Percentiles rank a stretch among this genome's conserved stretches.
Evolutionary conservation across 2,797 vertebrate species (phyloP).

Genomic region (Chelmon rostratus): DNA sequence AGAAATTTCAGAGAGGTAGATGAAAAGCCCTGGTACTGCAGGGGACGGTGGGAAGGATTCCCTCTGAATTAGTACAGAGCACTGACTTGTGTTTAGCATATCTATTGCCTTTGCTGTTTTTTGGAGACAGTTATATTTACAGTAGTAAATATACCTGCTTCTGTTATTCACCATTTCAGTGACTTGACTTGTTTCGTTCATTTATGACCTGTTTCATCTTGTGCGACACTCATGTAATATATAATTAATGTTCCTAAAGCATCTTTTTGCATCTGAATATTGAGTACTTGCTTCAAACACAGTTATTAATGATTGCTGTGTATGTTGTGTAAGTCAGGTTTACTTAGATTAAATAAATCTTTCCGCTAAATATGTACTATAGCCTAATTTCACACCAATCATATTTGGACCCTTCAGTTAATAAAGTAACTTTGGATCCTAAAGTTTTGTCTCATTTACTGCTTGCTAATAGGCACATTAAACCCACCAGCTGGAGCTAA

Average conservation of each 20-base stretch:
- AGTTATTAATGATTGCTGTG: neutral
- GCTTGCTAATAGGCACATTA: neutral
- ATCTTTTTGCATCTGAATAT: slow-evolving; percentile 1
- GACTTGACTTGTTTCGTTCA: slow-evolving; percentile 15
- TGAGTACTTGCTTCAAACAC: neutral
- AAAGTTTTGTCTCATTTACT: neutral
- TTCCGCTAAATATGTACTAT: neutral
- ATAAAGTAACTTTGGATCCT: neutral
- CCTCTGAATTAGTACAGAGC: slow-evolving; percentile 12
- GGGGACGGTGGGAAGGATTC: slow-evolving; percentile 24
- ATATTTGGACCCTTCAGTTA: neutral
- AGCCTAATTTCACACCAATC: neutral
- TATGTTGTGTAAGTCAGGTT: neutral
- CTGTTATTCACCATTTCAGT: slow-evolving; percentile 15
- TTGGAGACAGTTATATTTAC: slow-evolving; percentile 6
- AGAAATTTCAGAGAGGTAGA: slow-evolving; percentile 48
- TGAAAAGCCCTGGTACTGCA: slow-evolving; percentile 32
- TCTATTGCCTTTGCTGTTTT: slow-evolving; percentile 9
- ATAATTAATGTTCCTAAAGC: slow-evolving; percentile 35
- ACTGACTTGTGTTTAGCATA: slow-evolving; percentile 8
- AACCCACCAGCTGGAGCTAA: neutral
- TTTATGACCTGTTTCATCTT: slow-evolving; percentile 13
- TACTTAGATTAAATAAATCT: neutral
- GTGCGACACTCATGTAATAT: neutral
- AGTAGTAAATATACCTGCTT: slow-evolving; percentile 6